Percentiles rank a stretch among this genome's conserved stretches.
Evolutionary conservation across 2,113 vertebrate genomes (phyloP).

Genomic region (Sorex fumeus): DNA sequence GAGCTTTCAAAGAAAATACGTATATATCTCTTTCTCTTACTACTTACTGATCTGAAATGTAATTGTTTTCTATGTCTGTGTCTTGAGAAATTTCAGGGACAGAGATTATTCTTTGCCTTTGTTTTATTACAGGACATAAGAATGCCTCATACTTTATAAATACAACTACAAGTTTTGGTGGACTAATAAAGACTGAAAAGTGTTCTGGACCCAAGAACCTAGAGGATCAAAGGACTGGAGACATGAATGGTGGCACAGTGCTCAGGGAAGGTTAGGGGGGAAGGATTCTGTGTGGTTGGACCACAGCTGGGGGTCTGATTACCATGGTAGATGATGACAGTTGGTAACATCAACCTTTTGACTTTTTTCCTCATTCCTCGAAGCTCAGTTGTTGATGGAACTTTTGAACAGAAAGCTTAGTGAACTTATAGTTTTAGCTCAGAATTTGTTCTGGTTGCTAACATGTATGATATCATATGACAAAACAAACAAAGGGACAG

Average conservation of each 20-base stretch:
- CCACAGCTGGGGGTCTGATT: background rate
- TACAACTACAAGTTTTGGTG: background rate
- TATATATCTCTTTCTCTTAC: background rate
- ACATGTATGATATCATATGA: too few species aligned
- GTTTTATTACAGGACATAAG: background rate
- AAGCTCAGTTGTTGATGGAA: background rate
- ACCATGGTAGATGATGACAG: background rate
- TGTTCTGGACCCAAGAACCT: background rate
- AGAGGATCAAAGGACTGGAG: background rate
- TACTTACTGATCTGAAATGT: background rate
- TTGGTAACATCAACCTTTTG: background rate
- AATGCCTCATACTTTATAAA: background rate
- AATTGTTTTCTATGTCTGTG: background rate
- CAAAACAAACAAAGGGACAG: background rate
- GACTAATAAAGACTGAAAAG: background rate
- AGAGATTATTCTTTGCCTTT: background rate
- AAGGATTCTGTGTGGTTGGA: background rate
- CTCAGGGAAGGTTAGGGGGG: background rate
- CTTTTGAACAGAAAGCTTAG: background rate
- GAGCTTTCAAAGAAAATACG: background rate
- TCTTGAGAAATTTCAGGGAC: background rate
- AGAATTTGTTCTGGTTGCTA: too few species aligned
- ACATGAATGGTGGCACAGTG: background rate
- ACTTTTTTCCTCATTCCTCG: background rate
- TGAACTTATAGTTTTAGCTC: background rate